A percentile compares a stretch with the other conserved stretches of the same genome.
phyloP scores from a whole-genome alignment of 2,797 vertebrate genomes.

The Lepilemur ruficaudatus region DNA sequence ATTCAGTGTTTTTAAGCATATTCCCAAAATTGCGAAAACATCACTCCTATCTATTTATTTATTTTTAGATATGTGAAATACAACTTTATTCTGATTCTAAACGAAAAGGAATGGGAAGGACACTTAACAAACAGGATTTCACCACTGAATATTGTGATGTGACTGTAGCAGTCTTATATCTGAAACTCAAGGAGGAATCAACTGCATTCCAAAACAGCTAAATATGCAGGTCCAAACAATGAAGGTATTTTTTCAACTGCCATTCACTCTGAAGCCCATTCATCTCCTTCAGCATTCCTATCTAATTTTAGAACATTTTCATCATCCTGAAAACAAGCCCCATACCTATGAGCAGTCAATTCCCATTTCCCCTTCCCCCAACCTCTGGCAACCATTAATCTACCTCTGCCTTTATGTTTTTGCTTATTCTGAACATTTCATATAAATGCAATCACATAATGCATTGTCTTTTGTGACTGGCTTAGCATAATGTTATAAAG shows the following conservation, averaged over 20 bases:
- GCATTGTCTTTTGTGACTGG: neutral
- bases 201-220: too few relatives aligned
- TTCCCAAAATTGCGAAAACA: neutral
- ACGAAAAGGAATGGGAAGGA: too few relatives aligned
- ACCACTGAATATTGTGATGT: too few relatives aligned
- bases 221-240: too few relatives aligned
- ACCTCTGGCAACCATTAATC: neutral
- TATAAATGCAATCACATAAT: neutral
- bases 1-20: slow-evolving; percentile 8
- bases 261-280: too few relatives aligned
- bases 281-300: neutral
- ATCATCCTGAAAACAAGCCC: neutral
- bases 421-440: neutral
- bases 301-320: slow-evolving; percentile 27
- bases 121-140: too few relatives aligned
- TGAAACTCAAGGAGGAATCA: too few relatives aligned
- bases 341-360: neutral
- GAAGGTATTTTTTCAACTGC: too few relatives aligned
- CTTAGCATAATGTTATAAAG: neutral
- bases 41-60: neutral
- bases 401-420: neutral
- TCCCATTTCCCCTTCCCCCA: neutral
- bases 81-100: too few relatives aligned
- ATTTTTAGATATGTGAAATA: too few relatives aligned
- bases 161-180: too few relatives aligned